A percentile compares a stretch with the other conserved stretches of the same genome.
Evolutionary conservation across 1,140 invertebrate genomes (phyloP).

Genomic region (Conus betulinus): DNA sequence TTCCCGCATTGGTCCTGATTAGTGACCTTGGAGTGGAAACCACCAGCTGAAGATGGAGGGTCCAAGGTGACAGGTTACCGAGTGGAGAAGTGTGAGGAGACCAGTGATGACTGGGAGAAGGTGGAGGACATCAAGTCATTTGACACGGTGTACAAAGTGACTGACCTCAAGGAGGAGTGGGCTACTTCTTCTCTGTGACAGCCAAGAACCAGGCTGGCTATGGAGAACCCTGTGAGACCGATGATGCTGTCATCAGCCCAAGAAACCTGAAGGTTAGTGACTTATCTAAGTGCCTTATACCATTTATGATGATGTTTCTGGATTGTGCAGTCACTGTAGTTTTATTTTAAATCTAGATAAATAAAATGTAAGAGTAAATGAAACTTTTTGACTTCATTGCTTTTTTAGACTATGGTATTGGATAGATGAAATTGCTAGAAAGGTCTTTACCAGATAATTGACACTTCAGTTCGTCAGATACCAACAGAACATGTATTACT

Average conservation of each 20-base stretch:
- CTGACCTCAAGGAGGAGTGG: constrained; percentile 84
- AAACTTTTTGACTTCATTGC: too few species aligned
- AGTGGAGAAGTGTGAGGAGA: constrained; percentile 70
- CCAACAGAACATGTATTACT: too few species aligned
- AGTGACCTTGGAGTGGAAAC: constrained; percentile 96
- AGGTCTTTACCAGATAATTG: too few species aligned
- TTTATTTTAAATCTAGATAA: too few species aligned
- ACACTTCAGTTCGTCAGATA: too few species aligned
- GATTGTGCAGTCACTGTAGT: too few species aligned
- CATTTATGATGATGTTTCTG: background rate
- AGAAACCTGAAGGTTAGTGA: constrained; percentile 80
- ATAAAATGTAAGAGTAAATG: too few species aligned
- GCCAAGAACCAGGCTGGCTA: constrained; percentile 96
- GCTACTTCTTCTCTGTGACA: constrained; percentile 93
- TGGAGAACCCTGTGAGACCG: constrained; percentile 84
- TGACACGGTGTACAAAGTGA: constrained; percentile 91
- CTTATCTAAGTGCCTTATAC: background rate
- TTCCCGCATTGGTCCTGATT: constrained; percentile 94
- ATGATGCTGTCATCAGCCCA: constrained; percentile 57
- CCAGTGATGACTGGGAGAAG: constrained; percentile 57
- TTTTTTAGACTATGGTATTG: too few species aligned
- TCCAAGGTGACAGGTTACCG: constrained; percentile 83
- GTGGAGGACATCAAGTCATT: constrained; percentile 82
- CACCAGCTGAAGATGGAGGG: constrained; percentile 93
- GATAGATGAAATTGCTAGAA: too few species aligned